A percentile compares a stretch with the other conserved stretches of the same genome.
Evolutionary conservation across 1,140 invertebrate genomes (phyloP).

Genomic region (Bombus soroeensis): DNA sequence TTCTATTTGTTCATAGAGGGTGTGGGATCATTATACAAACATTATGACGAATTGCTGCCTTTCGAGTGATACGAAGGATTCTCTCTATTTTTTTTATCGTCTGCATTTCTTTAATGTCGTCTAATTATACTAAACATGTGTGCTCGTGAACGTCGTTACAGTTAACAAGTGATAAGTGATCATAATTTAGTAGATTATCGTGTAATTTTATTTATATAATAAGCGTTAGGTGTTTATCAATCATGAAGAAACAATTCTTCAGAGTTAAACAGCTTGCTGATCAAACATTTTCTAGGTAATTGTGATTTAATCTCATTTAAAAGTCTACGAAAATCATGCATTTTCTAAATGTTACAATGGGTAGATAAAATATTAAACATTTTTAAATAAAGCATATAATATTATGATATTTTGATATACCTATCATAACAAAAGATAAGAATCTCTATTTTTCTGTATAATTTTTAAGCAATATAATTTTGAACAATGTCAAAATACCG

Average conservation of each 20-base stretch:
- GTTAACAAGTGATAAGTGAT: slow-evolving; percentile 20
- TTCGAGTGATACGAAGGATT: slow-evolving; percentile 45
- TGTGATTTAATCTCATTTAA: not conserved
- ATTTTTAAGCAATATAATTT: not conserved
- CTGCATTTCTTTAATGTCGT: slow-evolving; percentile 18
- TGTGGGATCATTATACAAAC: slow-evolving; percentile 69
- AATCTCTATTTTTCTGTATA: not conserved
- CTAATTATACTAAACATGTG: slow-evolving; percentile 29
- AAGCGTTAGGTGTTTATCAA: slow-evolving; percentile 50
- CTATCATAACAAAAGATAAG: not conserved
- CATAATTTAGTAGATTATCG: not conserved
- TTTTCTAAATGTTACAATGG: not conserved
- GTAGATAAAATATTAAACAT: not conserved
- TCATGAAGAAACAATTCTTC: slow-evolving; percentile 94
- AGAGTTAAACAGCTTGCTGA: slow-evolving; percentile 94
- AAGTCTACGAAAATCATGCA: not conserved
- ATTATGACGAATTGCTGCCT: slow-evolving; percentile 70
- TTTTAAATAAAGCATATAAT: not conserved
- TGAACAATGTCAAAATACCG: not conserved
- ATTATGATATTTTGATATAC: too few relatives aligned
- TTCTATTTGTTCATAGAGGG: not conserved
- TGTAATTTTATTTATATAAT: slow-evolving; percentile 27
- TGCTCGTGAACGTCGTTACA: slow-evolving; percentile 2
- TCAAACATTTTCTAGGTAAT: slow-evolving; percentile 93
- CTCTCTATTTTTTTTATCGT: slow-evolving; percentile 23